Conservation (phyloP, 2,113 vertebrate genomes). For the Aldabrachelys gigantea region DNA sequence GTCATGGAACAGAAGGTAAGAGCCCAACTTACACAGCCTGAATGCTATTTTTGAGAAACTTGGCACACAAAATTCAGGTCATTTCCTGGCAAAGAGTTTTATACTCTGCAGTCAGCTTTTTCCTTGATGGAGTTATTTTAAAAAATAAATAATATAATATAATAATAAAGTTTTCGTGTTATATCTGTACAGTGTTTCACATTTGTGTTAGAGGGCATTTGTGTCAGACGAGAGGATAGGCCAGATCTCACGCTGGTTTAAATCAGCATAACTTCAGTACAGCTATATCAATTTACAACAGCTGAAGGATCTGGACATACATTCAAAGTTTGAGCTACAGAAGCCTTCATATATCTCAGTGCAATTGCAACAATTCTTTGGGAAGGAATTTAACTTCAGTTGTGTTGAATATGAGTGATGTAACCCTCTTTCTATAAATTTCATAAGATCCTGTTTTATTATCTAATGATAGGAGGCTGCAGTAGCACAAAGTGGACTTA, state of each 20-base stretch:
- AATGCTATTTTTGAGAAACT: not conserved
- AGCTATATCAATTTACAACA: not conserved
- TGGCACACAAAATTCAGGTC: not conserved
- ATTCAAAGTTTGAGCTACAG: not conserved
- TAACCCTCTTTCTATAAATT: not conserved
- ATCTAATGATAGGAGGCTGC: not conserved
- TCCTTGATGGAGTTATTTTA: not conserved
- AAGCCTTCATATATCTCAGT: not conserved
- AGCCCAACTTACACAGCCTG: not conserved
- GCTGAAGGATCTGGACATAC: not conserved
- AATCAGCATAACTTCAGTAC: not conserved
- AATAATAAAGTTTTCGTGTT: not conserved
- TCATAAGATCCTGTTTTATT: not conserved
- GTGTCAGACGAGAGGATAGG: not conserved
- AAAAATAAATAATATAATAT: not conserved
- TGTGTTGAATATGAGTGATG: not conserved
- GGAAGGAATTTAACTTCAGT: not conserved
- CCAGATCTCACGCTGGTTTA: not conserved
- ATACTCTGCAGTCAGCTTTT: not conserved
- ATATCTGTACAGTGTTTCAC: not conserved
- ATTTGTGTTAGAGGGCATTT: not conserved
- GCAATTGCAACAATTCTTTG: not conserved
- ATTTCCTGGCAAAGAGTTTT: not conserved
- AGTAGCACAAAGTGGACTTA: not conserved
- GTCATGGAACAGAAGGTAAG: conserved; percentile 61